These are phyloP conservation scores for Chironomus riparius DNA, from an alignment of 2,888 invertebrate genomes.

Conservation along the genomic window DNA sequence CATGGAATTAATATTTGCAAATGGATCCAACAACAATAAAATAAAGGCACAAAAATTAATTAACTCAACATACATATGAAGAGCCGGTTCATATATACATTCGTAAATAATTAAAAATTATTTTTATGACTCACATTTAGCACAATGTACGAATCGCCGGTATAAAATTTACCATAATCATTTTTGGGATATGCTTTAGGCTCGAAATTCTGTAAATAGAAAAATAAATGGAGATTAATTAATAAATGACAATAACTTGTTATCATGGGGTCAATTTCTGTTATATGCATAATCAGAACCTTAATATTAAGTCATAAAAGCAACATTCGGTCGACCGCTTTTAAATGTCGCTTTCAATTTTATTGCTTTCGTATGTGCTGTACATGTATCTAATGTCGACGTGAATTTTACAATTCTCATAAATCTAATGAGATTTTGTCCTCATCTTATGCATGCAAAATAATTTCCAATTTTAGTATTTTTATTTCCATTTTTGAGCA, in stretches of 20 bases:
- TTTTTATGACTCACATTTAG: slow-evolving; percentile 54
- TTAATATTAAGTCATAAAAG: neutral
- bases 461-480: too few species aligned
- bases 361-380: too few species aligned
- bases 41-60: neutral
- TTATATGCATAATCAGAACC: neutral
- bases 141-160: slow-evolving; percentile 79
- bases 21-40: neutral
- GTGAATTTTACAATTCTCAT: too few species aligned
- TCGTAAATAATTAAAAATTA: neutral
- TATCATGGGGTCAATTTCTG: neutral
- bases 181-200: slow-evolving; percentile 61
- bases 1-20: neutral
- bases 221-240: neutral
- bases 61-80: neutral
- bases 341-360: too few species aligned
- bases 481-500: too few species aligned
- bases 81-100: neutral
- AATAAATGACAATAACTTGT: neutral
- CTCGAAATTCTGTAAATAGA: slow-evolving; percentile 62
- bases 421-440: too few species aligned
- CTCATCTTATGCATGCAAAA: too few species aligned
- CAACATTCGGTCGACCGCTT: too few species aligned
- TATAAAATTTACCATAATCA: slow-evolving; percentile 74
- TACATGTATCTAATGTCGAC: too few species aligned